A percentile compares a stretch with the other conserved stretches of the same genome.
Conservation (phyloP, 2,888 invertebrate species). For the Nomada ruficornis region DNA sequence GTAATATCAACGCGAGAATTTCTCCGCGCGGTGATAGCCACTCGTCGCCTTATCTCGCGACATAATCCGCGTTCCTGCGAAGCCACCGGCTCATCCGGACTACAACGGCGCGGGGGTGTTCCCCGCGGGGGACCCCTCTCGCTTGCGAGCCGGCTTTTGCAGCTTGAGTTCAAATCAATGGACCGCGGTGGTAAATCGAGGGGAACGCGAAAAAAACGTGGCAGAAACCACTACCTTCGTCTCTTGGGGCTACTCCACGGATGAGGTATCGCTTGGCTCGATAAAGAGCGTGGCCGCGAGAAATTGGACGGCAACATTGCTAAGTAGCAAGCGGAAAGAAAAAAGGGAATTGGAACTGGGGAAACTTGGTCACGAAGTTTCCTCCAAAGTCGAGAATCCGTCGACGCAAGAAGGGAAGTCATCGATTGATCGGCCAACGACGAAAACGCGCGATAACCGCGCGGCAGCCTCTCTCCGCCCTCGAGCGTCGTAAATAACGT, state of each 20-base stretch:
- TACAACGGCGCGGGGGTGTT: conserved; percentile 46
- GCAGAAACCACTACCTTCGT: not conserved
- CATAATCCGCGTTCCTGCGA: conserved; percentile 54
- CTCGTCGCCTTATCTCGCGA: conserved; percentile 57
- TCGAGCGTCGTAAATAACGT: conserved; percentile 64
- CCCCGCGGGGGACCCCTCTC: conserved; percentile 22
- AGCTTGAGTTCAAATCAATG: conserved; percentile 15
- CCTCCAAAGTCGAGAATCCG: not conserved
- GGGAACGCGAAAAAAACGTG: conserved; percentile 6
- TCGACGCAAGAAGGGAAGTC: not conserved
- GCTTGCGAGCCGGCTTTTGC: conserved; percentile 14
- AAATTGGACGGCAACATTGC: not conserved
- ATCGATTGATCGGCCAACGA: not conserved
- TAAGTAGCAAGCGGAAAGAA: too few relatives aligned
- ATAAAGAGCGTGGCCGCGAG: not conserved
- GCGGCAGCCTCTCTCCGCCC: conserved; percentile 49
- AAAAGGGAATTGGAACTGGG: not conserved
- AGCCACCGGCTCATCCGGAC: conserved; percentile 36
- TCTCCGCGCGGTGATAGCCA: conserved; percentile 16
- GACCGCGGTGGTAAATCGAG: conserved; percentile 1
- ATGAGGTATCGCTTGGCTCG: conserved; percentile 2
- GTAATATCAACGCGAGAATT: not conserved
- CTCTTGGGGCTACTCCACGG: not conserved
- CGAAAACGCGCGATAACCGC: conserved; percentile 44
- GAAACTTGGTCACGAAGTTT: too few relatives aligned